Base-by-base conservation (phyloP, 2,113 vertebrate genomes). In the Nyctibius bracteatus region DNA sequence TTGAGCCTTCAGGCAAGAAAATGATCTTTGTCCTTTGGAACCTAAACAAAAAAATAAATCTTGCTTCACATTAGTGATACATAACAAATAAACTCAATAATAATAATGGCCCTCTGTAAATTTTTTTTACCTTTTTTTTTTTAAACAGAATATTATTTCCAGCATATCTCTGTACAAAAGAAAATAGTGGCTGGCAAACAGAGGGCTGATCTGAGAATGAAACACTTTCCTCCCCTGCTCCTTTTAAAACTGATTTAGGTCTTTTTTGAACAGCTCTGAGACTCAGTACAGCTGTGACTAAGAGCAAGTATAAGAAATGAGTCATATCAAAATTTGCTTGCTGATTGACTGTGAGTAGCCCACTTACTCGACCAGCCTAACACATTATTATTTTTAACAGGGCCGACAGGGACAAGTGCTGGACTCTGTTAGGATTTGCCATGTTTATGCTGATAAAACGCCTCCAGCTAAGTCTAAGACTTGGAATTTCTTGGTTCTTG, bases 71-170 rank as follows among this genome's bases (percentile, higher is more conserved):
- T 82, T 89, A 92, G 44, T 54, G 54, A 75, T 57, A 73, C 54
- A 58, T 46, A 91, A 94, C 23, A 94, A 95, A 96, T 67, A 86
- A 95, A 89, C 77, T 41, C 77, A 92, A 92, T 73, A 81, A 91
- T 91, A 74, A 70, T 87, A 75, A 85, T 23, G 8, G 47, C 7
- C 24, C 33, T 47, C 33, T 44, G 19, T 30, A 31, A 30, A 57
- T 59, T 23, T 54, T 54, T 65, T n/a, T 22, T 27, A 43, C 41
- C n/a, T 52, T 58, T 72, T 71, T 66, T 39, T 61, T 77, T 44
- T 75, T 33, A 4, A 8, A 2, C 15, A 22, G 25, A 61, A 18
- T 65, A 68, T 79, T 89, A 61, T 82, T 94, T 95, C 85, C 0
- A 0, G 71, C 23, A 10, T 46, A 46, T 33, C 31, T 63, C 30